Percentiles rank a stretch among this genome's conserved stretches.
These are phyloP conservation scores for Rhopalosiphum padi DNA, from an alignment of 1,140 invertebrate genomes.

Conservation along the genomic window DNA sequence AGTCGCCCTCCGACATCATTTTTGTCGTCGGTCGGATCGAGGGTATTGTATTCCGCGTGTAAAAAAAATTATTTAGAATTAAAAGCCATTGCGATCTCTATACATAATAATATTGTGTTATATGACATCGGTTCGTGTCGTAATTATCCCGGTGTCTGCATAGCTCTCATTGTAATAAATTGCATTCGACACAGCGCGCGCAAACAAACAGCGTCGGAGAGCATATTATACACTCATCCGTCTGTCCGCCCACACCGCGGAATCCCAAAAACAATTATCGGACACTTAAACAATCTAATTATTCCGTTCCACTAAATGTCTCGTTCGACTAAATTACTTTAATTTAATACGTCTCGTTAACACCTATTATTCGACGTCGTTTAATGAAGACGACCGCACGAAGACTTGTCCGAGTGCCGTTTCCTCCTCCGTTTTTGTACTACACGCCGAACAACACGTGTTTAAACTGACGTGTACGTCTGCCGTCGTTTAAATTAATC, in stretches of 20 bases:
- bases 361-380: not conserved
- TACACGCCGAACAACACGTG: not conserved
- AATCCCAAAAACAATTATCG: constrained; percentile 16
- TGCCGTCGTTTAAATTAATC: constrained; percentile 9
- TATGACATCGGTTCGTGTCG: too few relatives aligned
- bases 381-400: not conserved
- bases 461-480: not conserved
- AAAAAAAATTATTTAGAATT: not conserved
- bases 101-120: too few relatives aligned
- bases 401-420: not conserved
- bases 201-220: not conserved
- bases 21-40: too few relatives aligned
- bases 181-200: too few relatives aligned
- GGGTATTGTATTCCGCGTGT: too few relatives aligned
- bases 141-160: too few relatives aligned
- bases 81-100: not conserved
- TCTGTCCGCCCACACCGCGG: not conserved
- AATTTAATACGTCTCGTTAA: constrained; percentile 11
- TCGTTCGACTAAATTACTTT: not conserved
- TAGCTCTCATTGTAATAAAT: too few relatives aligned
- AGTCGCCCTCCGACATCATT: not conserved
- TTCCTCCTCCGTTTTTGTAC: not conserved
- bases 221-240: too few relatives aligned
- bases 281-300: constrained; percentile 3
- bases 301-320: not conserved